Conservation (phyloP, 2,113 vertebrate genomes). For the Phylloscopus whistleri region DNA sequence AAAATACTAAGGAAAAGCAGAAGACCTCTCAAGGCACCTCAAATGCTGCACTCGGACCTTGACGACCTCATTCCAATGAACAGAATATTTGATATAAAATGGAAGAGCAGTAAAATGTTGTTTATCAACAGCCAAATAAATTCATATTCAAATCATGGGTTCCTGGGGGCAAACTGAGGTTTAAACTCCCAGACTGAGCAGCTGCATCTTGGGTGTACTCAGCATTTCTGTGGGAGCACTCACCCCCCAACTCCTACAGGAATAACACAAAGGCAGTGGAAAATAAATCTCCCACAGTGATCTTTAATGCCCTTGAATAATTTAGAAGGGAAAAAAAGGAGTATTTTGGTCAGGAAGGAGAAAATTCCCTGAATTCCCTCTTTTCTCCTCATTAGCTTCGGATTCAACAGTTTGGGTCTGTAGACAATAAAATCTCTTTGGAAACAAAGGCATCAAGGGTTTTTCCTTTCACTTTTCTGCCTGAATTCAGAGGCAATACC, state of each 20-base stretch:
- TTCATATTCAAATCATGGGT: not conserved
- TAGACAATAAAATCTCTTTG: not conserved
- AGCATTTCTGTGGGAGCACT: not conserved
- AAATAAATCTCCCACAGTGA: not conserved
- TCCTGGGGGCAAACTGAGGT: not conserved
- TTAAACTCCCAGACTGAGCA: not conserved
- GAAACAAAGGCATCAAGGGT: not conserved
- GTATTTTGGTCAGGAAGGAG: not conserved
- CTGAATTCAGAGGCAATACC: not conserved
- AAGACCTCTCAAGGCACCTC: accelerated
- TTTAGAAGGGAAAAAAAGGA: not conserved
- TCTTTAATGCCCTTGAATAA: not conserved
- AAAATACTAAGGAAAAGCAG: not conserved
- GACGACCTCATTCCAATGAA: not conserved
- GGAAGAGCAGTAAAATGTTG: not conserved
- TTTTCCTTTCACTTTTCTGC: not conserved
- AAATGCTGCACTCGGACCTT: accelerated
- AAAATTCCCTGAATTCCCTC: not conserved
- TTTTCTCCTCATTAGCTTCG: not conserved
- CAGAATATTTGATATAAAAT: not conserved
- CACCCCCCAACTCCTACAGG: too few species aligned
- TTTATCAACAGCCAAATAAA: not conserved
- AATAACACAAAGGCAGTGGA: not conserved
- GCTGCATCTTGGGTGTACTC: not conserved
- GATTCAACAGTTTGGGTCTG: not conserved